Base-by-base conservation (phyloP, 2,113 vertebrate genomes). In the Symphodus melops region DNA sequence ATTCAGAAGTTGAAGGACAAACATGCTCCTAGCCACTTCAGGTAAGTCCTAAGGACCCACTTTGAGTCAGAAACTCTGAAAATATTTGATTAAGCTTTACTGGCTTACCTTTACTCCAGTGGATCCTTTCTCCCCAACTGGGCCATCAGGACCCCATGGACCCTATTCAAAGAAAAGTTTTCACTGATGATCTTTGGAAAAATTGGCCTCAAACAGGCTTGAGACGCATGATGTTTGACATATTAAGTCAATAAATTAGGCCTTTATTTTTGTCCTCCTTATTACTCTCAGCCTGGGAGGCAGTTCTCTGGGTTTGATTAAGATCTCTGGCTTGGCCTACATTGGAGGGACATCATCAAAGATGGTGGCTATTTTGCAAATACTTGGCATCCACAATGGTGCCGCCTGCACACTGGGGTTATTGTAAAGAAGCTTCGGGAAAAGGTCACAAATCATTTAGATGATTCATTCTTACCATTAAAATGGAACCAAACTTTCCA, bases 111-210 rank as follows among this genome's bases (percentile, higher is more conserved):
- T 96, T 68, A 76, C 83, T 81, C 97, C 97, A 67, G 60, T 71
- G 1, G 92, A 73, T 39, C 97, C 97, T 0, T 90, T 91, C 84
- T 96, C 96, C 1, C 98, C 97, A n/a, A 85, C 25, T 5, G 90
- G 91, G 74, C 97, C 97, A 6, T 98, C 96, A 59, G 94, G 95
- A 86, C 98, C 98, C 90, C 93, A 94, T 61, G 93, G 95, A 86
- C 98, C 97, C 97, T 99, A 19, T 9, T 39, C 60, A 74, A 63
- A 62, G 6, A 19, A 33, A 44, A 76, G 19, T 11, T 36, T 51
- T 68, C 41, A 85, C 41, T 69, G 36, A 82, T 59, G 36, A 62
- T 46, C 54, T 73, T 53, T 46, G 59, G 62, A 73, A 68, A 71
- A 51, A 10, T 1, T 72, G 60, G 21, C 56, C 62, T 81, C 81